Conservation (phyloP, 2,797 vertebrate genomes). For the Otus scops region DNA sequence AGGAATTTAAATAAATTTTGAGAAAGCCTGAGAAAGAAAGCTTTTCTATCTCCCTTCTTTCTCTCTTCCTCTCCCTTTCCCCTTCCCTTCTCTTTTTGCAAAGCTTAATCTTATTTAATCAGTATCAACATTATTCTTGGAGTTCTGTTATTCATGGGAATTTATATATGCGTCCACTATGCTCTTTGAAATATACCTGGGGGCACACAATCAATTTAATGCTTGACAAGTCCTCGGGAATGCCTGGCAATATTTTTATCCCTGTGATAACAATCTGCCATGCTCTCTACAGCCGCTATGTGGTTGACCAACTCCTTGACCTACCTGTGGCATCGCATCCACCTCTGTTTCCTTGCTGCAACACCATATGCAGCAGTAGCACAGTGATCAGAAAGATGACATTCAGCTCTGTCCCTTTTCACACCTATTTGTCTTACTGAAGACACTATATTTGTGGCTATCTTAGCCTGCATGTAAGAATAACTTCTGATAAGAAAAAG, state of each 20-base stretch:
- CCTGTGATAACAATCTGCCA: not conserved
- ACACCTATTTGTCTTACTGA: constrained; percentile 38
- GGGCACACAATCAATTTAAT: not conserved
- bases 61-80: not conserved
- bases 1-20: not conserved
- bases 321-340: constrained; percentile 15
- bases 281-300: not conserved
- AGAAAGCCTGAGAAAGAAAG: not conserved
- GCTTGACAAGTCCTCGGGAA: not conserved
- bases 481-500: not conserved
- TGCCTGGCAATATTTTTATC: not conserved
- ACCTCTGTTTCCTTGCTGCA: not conserved
- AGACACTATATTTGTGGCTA: constrained; percentile 21
- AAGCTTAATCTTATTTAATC: not conserved
- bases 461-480: constrained; percentile 29
- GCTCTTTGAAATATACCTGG: not conserved
- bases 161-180: not conserved
- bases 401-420: constrained; percentile 12
- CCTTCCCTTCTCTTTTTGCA: not conserved
- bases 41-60: not conserved
- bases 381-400: not conserved
- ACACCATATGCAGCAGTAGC: not conserved
- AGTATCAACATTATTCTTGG: not conserved
- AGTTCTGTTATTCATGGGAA: not conserved
- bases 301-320: not conserved